Evolutionary conservation across 2,888 invertebrate species (phyloP).

Genomic region (Eupithecia insigniata): DNA sequence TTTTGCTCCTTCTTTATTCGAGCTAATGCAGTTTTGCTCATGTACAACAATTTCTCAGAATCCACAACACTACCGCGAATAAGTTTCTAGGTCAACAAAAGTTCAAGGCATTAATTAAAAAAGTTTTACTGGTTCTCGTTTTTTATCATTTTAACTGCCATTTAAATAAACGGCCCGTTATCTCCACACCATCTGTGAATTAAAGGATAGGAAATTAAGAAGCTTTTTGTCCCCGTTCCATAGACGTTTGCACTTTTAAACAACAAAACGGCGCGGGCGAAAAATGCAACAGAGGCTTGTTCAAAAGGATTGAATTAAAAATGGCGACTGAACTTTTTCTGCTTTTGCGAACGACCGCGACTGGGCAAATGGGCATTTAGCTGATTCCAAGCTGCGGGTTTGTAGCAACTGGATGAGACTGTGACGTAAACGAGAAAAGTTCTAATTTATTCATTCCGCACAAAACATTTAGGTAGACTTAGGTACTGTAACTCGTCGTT

Average conservation of each 20-base stretch:
- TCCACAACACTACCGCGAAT: background rate
- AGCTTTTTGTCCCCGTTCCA: constrained; percentile 67
- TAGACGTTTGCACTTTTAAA: constrained; percentile 70
- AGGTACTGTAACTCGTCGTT: no score
- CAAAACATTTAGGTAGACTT: background rate
- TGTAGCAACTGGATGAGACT: background rate
- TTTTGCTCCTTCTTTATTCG: no score
- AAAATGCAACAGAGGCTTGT: constrained; percentile 75
- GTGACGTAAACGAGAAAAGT: constrained; percentile 5
- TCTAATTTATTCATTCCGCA: background rate
- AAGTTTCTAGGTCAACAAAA: constrained; percentile 12
- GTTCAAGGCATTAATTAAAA: constrained; percentile 21
- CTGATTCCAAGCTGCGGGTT: constrained; percentile 35
- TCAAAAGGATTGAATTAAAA: constrained; percentile 80
- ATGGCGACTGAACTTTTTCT: constrained; percentile 70
- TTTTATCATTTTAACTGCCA: constrained; percentile 27
- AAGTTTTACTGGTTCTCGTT: constrained; percentile 21
- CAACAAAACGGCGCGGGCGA: constrained; percentile 63
- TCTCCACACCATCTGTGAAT: constrained; percentile 50
- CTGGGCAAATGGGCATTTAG: constrained; percentile 82
- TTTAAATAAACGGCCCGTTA: constrained; percentile 36
- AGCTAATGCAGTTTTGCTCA: background rate
- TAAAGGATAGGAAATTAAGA: constrained; percentile 72
- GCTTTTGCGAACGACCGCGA: constrained; percentile 75
- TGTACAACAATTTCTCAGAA: constrained; percentile 7